These are phyloP conservation scores for Chamaetylas fuelleborni DNA, from an alignment of 2,113 vertebrate species.

Conservation along the genomic window DNA sequence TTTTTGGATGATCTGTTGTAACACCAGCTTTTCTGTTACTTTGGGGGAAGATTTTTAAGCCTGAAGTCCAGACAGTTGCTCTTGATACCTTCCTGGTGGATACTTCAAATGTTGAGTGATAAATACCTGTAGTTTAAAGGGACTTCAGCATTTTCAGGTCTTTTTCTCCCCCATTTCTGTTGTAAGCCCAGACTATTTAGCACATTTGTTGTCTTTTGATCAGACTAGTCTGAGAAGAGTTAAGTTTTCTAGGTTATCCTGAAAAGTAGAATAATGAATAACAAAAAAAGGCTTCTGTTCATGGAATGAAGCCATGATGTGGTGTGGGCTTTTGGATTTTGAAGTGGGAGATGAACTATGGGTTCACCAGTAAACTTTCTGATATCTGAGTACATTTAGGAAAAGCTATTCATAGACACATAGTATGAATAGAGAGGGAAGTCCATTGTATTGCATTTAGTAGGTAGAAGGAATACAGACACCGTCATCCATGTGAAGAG, in stretches of 20 bases:
- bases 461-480: background rate
- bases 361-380: background rate
- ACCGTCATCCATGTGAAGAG: background rate
- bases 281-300: background rate
- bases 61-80: background rate
- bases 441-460: background rate
- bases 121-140: background rate
- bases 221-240: background rate
- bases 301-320: background rate
- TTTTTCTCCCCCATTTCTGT: fast-evolving
- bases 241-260: background rate
- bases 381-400: background rate
- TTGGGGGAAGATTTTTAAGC: background rate
- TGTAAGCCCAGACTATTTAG: background rate
- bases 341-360: background rate
- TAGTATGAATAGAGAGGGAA: background rate
- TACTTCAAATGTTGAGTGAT: background rate
- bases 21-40: background rate
- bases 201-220: background rate
- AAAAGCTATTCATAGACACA: background rate
- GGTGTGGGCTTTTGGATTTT: background rate
- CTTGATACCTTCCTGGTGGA: background rate
- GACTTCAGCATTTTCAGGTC: background rate
- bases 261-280: background rate
- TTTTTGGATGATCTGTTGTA: background rate